Conservation (phyloP, 2,888 invertebrate genomes). For the Ophion obscuratus region DNA sequence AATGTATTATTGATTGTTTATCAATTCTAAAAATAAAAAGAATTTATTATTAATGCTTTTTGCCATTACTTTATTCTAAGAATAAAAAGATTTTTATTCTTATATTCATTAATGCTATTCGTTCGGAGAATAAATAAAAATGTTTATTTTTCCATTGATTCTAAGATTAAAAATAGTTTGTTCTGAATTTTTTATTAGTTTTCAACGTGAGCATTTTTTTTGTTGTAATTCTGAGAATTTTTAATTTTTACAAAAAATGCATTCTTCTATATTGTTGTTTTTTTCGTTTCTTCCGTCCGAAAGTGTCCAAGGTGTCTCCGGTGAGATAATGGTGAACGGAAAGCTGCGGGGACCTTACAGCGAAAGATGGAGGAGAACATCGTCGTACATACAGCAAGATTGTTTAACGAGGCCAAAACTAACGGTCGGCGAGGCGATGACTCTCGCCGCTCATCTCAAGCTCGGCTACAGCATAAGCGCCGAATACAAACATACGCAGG, state of each 20-base stretch:
- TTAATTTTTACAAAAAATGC: not conserved
- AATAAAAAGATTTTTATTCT: not conserved
- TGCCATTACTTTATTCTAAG: too few species aligned
- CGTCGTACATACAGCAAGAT: slow-evolving; percentile 94
- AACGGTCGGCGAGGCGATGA: slow-evolving; percentile 93
- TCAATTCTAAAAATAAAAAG: not conserved
- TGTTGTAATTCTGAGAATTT: not conserved
- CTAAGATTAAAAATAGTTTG: not conserved
- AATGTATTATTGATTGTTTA: not conserved
- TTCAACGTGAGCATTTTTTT: too few species aligned
- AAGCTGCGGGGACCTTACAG: slow-evolving; percentile 86
- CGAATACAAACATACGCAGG: slow-evolving; percentile 89
- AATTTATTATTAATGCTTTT: not conserved
- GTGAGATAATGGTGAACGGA: slow-evolving; percentile 90
- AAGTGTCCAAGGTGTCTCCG: slow-evolving; percentile 89
- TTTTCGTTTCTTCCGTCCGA: slow-evolving; percentile 1
- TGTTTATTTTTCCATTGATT: not conserved
- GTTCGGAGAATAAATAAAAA: not conserved
- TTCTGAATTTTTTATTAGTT: not conserved
- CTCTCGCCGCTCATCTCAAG: slow-evolving; percentile 92
- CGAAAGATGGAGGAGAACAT: slow-evolving; percentile 89
- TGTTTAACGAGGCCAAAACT: slow-evolving; percentile 91
- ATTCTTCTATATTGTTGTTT: not conserved
- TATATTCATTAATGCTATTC: not conserved
- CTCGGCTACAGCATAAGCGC: slow-evolving; percentile 89